These are phyloP conservation scores for Serinus canaria DNA, from an alignment of 2,113 vertebrate genomes.

Conservation along the genomic window DNA sequence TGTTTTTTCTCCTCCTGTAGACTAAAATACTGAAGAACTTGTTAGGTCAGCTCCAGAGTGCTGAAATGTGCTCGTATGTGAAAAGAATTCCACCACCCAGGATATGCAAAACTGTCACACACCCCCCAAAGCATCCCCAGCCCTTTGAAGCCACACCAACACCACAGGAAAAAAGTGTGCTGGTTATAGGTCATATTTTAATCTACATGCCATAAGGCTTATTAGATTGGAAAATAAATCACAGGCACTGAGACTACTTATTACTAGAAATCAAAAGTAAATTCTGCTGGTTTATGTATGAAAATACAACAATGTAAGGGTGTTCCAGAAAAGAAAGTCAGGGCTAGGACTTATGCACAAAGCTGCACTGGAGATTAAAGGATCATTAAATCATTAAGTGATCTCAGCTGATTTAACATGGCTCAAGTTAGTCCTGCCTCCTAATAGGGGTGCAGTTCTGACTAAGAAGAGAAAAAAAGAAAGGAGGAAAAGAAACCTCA, in stretches of 20 bases:
- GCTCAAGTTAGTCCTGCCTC: neutral
- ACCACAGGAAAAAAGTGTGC: neutral
- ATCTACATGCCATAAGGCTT: neutral
- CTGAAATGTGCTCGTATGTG: neutral
- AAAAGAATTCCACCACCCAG: neutral
- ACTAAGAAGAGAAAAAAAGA: neutral
- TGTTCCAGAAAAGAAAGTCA: neutral
- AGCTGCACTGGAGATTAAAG: neutral
- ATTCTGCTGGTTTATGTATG: neutral
- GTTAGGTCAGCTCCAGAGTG: neutral
- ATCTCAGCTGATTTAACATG: neutral
- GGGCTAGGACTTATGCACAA: neutral
- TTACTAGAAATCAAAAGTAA: constrained; percentile 6
- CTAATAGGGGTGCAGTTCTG: neutral
- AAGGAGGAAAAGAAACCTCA: neutral
- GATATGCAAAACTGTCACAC: neutral
- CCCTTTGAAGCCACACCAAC: neutral
- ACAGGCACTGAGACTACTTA: neutral
- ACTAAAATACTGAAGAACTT: constrained; percentile 3
- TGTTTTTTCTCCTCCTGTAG: neutral
- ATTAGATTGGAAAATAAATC: neutral
- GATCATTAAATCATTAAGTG: neutral
- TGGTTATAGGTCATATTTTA: neutral
- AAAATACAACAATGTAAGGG: neutral
- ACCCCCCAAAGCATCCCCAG: neutral